Base-by-base conservation (phyloP, 2,888 invertebrate species). In the Tachina grossa region DNA sequence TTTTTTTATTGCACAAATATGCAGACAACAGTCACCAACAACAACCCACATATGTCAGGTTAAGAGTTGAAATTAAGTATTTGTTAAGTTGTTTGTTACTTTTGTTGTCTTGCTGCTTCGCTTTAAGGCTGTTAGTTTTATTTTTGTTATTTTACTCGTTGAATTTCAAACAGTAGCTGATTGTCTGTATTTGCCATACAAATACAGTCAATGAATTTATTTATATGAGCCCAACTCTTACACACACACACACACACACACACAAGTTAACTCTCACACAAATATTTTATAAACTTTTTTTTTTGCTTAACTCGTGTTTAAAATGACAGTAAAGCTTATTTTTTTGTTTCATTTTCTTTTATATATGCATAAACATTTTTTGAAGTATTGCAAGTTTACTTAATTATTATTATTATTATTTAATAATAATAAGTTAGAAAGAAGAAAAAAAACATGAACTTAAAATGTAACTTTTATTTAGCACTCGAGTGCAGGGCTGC, bases 31-130 rank as follows among this genome's bases (percentile, higher is more conserved):
- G 85, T 85, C 85, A 85, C 85, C 85, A 85, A 83, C 85, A 83
- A 85, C 85, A 85, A 85, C 85, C 85, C 85, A 85, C 85, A 85
- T 85, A 80, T 85, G 85, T 85, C 85, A 85, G 85, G 85, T 85
- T 85, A 85, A 85, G 79, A 85, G 85, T 85, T 83, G 83, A 85
- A 85, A 79, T 85, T 59, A 83, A 83, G 79, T 83, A 83, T 85
- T 76, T 72, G 83, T 85, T 85, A 72, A 74, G 61, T 75, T 84
- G 75, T 69, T 72, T 77, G 53, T 53, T 79, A 10, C 57, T 72
- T 57, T 55, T 74, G 43, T 68, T 83, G 61, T 51, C n/a, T 71
- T 79, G 65, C 71, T 65, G 71, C 72, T 79, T 78, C 61, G 16
- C 53, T 72, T 72, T 55, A 79, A 79, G 55, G 59, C 66, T 72